Percentiles rank a stretch among this genome's conserved stretches.
Conservation (phyloP, 2,797 vertebrate genomes). For the Sebastes aleutianus region DNA sequence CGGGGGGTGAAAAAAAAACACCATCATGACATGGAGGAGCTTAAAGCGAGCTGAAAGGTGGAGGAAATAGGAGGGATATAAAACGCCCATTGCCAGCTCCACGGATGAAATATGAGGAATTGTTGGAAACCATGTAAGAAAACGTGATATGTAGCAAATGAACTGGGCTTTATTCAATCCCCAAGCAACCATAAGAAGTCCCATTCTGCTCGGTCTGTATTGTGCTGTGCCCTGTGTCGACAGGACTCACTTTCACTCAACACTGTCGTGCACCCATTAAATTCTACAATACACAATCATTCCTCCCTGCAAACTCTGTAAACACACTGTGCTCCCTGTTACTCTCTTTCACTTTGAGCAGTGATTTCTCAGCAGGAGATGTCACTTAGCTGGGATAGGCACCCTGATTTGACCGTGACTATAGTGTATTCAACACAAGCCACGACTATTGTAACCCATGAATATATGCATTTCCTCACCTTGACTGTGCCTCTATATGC, state of each 20-base stretch:
- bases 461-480: slow-evolving; percentile 34
- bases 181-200: slow-evolving; percentile 66
- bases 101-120: slow-evolving; percentile 75
- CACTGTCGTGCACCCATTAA: slow-evolving; percentile 68
- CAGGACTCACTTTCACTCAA: slow-evolving; percentile 64
- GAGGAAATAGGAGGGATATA: slow-evolving; percentile 73
- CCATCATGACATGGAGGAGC: slow-evolving; percentile 64
- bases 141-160: slow-evolving; percentile 77
- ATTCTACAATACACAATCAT: slow-evolving; percentile 60
- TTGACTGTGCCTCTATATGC: slow-evolving; percentile 1
- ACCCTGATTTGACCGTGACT: slow-evolving; percentile 39
- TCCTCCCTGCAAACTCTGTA: slow-evolving; percentile 57
- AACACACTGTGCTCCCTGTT: slow-evolving; percentile 37
- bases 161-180: slow-evolving; percentile 78
- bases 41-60: slow-evolving; percentile 76
- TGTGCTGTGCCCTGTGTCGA: slow-evolving; percentile 65
- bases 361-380: slow-evolving; percentile 29
- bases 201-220: slow-evolving; percentile 61
- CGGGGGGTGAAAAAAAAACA: slow-evolving; percentile 42
- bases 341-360: slow-evolving; percentile 35
- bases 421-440: slow-evolving; percentile 20
- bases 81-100: slow-evolving; percentile 63
- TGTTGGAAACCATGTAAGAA: slow-evolving; percentile 71
- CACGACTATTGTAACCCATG: slow-evolving; percentile 26
- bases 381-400: slow-evolving; percentile 25